phyloP scores from a whole-genome alignment of 1,140 invertebrate species.

The Eurosta solidaginis region DNA sequence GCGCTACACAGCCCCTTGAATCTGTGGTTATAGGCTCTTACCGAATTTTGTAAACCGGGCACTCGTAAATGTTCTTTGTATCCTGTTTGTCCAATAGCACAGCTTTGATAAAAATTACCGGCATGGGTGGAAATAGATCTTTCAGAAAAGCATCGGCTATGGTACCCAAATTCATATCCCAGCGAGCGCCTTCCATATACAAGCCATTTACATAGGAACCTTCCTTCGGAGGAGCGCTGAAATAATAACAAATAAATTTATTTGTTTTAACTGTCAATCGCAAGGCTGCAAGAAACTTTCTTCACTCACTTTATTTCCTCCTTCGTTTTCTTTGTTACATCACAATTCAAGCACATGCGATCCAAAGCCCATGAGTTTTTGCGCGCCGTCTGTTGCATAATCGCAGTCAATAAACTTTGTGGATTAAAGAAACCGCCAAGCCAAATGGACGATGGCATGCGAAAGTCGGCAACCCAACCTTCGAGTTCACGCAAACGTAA shows the following conservation, averaged over 20 bases:
- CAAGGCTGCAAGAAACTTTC: background rate
- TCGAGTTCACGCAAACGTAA: conserved; percentile 78
- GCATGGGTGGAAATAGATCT: conserved; percentile 88
- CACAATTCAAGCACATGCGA: conserved; percentile 93
- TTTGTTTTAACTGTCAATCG: background rate
- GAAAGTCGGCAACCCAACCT: conserved; percentile 79
- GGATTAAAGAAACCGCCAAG: conserved; percentile 95
- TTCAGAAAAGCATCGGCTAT: conserved; percentile 85
- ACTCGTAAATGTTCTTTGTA: conserved; percentile 84
- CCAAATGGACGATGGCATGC: conserved; percentile 85
- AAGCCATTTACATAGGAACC: conserved; percentile 89
- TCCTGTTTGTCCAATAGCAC: conserved; percentile 89
- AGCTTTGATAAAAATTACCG: conserved; percentile 88
- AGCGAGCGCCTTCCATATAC: conserved; percentile 92
- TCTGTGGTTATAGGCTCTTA: conserved; percentile 48
- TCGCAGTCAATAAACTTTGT: conserved; percentile 94
- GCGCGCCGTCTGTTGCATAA: conserved; percentile 94
- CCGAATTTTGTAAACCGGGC: conserved; percentile 92
- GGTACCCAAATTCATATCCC: conserved; percentile 78
- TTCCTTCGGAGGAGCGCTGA: conserved; percentile 79
- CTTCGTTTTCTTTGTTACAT: conserved; percentile 90
- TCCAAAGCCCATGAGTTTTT: conserved; percentile 96
- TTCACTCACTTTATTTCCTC: conserved; percentile 76
- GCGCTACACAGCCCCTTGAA: too few relatives aligned
- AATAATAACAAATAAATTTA: background rate